Base-by-base conservation (phyloP, 53 echinoderm and acorn worm species). In the Holothuria scabra region DNA sequence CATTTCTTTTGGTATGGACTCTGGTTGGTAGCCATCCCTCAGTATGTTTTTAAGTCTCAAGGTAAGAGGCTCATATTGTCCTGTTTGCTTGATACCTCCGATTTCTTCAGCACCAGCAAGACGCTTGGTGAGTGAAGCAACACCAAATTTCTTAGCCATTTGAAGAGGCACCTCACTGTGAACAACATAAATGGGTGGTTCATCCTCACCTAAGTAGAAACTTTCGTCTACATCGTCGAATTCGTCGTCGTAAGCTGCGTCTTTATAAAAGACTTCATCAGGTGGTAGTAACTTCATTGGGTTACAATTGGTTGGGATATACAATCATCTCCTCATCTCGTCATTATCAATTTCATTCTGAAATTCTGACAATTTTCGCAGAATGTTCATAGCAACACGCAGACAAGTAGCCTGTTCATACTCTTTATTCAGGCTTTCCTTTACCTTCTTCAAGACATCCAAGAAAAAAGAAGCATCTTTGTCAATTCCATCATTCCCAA, bases 1-100 rank as follows among this genome's bases (percentile, higher is more conserved):
- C 88, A 97, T 78, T 72, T 97, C 97, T n/a, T 89, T 94, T 31
- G 58, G 72, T 33, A 89, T 84, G 22, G 89, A 57, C 25, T 66
- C 67, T 26, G 78, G 58, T 46, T 46, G 59, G 23, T 89, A 89
- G 18, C 67, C 85, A 60, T 89, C 69, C 31, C 68, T 84, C 8
- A 89, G 65, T 18, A 89, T 84, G 49, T 89, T 89, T 61, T 60
- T 85, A 32, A 89, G 32, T 30, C 89, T 66, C 23, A 80, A 59
- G 0, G 89, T 89, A 55, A 89, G 63, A 9, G 85, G 80, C 61
- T 89, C 89, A 49, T 37, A 46, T 48, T 89, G 89, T 21, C 89
- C 89, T 29, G 80, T 79, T 35, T 89, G 81, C 5, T 41, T 89
- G 62, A 89, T 85, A 5, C 72, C 89, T 35, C 66, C 67, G 1